These are phyloP conservation scores for Mormyrus lacerda DNA, from an alignment of 2,113 vertebrate species.

Conservation along the genomic window DNA sequence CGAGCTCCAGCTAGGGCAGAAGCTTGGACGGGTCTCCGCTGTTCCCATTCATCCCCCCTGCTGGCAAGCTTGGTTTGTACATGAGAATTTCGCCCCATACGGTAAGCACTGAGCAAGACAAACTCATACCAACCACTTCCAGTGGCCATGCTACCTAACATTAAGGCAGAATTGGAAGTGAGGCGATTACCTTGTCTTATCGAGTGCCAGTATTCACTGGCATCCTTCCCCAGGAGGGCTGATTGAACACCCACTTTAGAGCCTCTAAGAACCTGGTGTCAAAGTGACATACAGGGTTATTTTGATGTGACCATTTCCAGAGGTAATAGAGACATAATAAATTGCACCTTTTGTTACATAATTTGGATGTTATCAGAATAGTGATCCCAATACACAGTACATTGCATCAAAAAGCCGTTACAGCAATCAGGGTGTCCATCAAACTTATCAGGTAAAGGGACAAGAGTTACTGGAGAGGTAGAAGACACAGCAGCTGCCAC, in stretches of 20 bases:
- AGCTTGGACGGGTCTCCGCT: too few relatives aligned
- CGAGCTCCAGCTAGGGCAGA: too few relatives aligned
- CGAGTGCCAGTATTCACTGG: not conserved
- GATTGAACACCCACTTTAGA: not conserved
- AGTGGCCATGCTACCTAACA: not conserved
- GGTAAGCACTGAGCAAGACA: not conserved
- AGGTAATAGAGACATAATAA: not conserved
- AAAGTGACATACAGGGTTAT: not conserved
- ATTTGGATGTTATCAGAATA: not conserved
- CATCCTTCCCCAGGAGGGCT: not conserved
- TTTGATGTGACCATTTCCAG: not conserved
- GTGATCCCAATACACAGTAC: not conserved
- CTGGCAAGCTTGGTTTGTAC: not conserved
- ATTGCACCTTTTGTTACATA: not conserved
- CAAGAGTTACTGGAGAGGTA: not conserved
- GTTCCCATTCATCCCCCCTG: not conserved
- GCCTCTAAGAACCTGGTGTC: not conserved
- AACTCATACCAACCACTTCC: not conserved
- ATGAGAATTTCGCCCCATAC: not conserved
- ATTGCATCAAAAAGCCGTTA: not conserved
- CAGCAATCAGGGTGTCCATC: not conserved
- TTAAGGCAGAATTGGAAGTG: too few relatives aligned
- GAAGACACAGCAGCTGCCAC: not conserved
- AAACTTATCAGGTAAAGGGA: not conserved
- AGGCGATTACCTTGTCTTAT: not conserved